Evolutionary conservation across 2,113 vertebrate genomes (phyloP).

Genomic region (Acanthochromis polyacanthus): DNA sequence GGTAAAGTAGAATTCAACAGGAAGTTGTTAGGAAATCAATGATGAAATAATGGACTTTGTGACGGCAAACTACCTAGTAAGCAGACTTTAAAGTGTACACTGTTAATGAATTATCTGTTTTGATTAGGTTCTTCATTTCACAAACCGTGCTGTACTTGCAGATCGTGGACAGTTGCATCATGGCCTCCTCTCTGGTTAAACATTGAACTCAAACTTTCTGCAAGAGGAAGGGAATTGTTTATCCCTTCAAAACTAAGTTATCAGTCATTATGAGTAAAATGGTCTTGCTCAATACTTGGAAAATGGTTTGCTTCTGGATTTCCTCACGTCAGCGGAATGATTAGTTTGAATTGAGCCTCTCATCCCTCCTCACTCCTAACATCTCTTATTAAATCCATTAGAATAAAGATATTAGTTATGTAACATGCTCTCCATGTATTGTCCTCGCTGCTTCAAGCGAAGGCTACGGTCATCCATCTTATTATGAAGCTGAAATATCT

Average conservation of each 20-base stretch:
- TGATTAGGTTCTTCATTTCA: constrained; percentile 35
- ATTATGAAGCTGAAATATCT: constrained; percentile 32
- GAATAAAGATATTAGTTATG: constrained; percentile 58
- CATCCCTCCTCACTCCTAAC: background rate
- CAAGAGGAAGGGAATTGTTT: background rate
- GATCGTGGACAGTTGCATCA: constrained; percentile 23
- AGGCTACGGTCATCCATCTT: constrained; percentile 26
- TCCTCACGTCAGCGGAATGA: constrained; percentile 9
- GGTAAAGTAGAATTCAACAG: constrained; percentile 30
- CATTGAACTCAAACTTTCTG: constrained; percentile 18
- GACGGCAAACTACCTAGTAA: background rate
- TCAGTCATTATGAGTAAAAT: background rate
- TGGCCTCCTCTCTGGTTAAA: constrained; percentile 10
- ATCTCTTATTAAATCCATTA: constrained; percentile 53
- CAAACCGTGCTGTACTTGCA: constrained; percentile 38
- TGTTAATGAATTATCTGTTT: constrained; percentile 52
- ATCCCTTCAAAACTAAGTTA: background rate
- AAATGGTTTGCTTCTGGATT: constrained; percentile 28
- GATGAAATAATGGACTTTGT: constrained; percentile 60
- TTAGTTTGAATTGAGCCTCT: constrained; percentile 19
- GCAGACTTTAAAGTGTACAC: background rate
- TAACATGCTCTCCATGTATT: constrained; percentile 44
- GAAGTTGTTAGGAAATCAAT: constrained; percentile 47
- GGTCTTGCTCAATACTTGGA: background rate
- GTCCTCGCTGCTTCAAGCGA: constrained; percentile 9